Conservation (phyloP, 2,888 invertebrate genomes). For the Phasia obesa region DNA sequence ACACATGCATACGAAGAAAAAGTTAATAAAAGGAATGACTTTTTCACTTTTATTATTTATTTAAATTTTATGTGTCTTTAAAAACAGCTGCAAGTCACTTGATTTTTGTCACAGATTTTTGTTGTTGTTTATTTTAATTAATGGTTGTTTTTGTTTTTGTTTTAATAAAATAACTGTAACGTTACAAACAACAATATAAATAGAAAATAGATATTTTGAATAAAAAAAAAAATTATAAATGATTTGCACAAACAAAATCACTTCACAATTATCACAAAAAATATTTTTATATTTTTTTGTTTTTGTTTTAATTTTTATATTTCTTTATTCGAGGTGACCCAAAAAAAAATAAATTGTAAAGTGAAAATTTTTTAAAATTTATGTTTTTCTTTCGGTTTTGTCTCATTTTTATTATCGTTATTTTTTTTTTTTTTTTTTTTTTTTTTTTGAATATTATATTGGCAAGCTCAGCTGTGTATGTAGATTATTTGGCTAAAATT, state of each 20-base stretch:
- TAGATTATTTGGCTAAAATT: constrained; percentile 34
- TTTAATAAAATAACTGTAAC: constrained; percentile 51
- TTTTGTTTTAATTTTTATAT: too few relatives aligned
- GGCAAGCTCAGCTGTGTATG: constrained; percentile 46
- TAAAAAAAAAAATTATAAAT: constrained; percentile 29
- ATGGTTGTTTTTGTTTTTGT: constrained; percentile 1
- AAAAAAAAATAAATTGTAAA: constrained; percentile 64
- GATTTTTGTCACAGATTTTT: constrained; percentile 50
- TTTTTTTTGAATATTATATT: constrained; percentile 24
- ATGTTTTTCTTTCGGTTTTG: constrained; percentile 36
- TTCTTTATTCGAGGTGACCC: constrained; percentile 56
- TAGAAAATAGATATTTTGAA: constrained; percentile 51
- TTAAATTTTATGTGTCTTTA: background rate
- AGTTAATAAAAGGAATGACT: constrained; percentile 12
- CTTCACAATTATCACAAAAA: background rate
- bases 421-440: constrained; percentile 31
- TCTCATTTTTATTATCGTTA: constrained; percentile 49
- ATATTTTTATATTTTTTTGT: constrained; percentile 1
- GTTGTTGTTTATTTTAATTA: constrained; percentile 30
- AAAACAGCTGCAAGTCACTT: constrained; percentile 54
- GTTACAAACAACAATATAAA: constrained; percentile 48
- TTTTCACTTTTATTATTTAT: background rate
- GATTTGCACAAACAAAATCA: constrained; percentile 2
- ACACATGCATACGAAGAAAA: background rate
- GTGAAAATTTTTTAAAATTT: constrained; percentile 56